Evolutionary conservation across 2,888 invertebrate genomes (phyloP).

Genomic region (Mesorhabditis belari): DNA sequence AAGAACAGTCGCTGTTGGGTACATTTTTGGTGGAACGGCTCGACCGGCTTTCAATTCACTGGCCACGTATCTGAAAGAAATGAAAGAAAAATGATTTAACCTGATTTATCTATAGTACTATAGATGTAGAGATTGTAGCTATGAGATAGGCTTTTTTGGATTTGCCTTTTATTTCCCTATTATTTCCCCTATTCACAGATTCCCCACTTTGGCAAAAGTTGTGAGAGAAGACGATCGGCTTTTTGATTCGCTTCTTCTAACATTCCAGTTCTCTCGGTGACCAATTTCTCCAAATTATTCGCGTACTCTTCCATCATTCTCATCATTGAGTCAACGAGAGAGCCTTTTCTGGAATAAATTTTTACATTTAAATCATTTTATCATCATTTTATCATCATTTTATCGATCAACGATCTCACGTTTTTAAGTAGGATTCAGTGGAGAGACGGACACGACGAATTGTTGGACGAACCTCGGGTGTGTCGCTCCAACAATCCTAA

Average conservation of each 20-base stretch:
- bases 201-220: conserved; percentile 27
- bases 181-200: not conserved
- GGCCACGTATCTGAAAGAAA: conserved; percentile 38
- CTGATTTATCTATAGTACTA: not conserved
- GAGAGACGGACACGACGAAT: conserved; percentile 42
- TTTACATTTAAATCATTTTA: too few relatives aligned
- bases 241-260: conserved; percentile 26
- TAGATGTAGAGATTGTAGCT: not conserved
- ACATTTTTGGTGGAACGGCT: conserved; percentile 40
- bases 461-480: conserved; percentile 26
- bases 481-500: conserved; percentile 33
- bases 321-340: conserved; percentile 35
- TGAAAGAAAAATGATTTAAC: not conserved
- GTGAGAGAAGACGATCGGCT: conserved; percentile 26
- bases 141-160: too few relatives aligned
- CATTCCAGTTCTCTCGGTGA: conserved; percentile 26
- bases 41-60: conserved; percentile 44
- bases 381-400: too few relatives aligned
- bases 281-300: conserved; percentile 28
- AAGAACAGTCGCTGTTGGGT: conserved; percentile 44
- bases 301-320: conserved; percentile 39
- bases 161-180: too few relatives aligned
- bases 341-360: conserved; percentile 23
- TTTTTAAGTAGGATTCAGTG: conserved; percentile 30
- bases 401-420: conserved; percentile 8